Evolutionary conservation across 2,113 vertebrate species (phyloP).

Genomic region (Eclectus roratus): DNA sequence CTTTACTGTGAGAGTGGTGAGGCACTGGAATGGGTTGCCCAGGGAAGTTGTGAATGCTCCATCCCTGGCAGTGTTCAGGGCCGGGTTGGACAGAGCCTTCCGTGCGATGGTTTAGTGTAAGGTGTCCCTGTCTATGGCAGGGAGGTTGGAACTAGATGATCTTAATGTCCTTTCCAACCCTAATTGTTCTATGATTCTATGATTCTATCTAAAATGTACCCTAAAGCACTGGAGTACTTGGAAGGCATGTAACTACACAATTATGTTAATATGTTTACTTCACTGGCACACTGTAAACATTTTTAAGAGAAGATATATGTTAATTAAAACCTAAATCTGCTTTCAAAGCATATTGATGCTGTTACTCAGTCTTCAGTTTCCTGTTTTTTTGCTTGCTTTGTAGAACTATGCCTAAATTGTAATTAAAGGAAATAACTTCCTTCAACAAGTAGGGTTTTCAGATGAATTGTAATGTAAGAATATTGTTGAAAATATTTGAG

Average conservation of each 20-base stretch:
- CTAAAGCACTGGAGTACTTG: not conserved
- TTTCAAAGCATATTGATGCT: not conserved
- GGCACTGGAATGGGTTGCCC: no score
- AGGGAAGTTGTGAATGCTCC: no score
- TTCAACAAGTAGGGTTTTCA: not conserved
- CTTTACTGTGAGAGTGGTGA: no score
- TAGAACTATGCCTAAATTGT: not conserved
- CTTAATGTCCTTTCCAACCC: no score
- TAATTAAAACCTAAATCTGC: not conserved
- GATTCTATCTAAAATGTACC: not conserved
- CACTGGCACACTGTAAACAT: not conserved
- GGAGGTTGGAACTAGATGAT: no score
- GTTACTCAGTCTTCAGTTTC: not conserved
- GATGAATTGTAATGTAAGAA: not conserved
- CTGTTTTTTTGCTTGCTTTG: not conserved
- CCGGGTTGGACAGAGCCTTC: no score
- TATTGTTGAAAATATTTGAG: not conserved
- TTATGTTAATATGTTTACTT: not conserved
- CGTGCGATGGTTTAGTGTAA: no score
- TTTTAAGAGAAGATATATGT: not conserved
- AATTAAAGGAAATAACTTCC: not conserved
- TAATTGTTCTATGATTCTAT: no score
- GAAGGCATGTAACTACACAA: not conserved
- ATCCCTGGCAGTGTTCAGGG: no score
- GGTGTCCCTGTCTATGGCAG: no score